Percentiles rank a stretch among this genome's conserved stretches.
Conservation (phyloP, 2,797 vertebrate genomes). For the Esox masquinongy region DNA sequence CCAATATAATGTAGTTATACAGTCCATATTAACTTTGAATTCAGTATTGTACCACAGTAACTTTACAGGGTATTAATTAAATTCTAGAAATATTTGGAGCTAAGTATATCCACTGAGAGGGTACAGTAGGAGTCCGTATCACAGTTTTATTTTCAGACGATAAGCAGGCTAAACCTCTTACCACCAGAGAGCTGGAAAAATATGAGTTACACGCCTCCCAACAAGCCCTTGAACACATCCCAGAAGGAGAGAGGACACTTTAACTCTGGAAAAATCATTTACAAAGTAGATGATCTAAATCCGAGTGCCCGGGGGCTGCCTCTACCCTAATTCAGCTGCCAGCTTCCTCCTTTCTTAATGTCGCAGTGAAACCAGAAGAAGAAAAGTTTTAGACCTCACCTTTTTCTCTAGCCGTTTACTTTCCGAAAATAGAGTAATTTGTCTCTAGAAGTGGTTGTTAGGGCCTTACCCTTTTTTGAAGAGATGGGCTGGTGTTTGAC, state of each 20-base stretch:
- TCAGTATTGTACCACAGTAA: neutral
- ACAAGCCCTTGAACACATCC: slow-evolving; percentile 46
- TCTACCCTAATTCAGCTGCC: slow-evolving; percentile 48
- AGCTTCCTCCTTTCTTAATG: slow-evolving; percentile 25
- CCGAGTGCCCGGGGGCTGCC: slow-evolving; percentile 43
- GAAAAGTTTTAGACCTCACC: slow-evolving; percentile 21
- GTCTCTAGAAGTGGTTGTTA: neutral
- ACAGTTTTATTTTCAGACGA: slow-evolving; percentile 11
- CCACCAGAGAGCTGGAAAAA: slow-evolving; percentile 10
- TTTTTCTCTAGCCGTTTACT: neutral
- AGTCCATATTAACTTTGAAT: neutral
- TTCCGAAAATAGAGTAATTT: neutral
- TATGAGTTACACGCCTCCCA: slow-evolving; percentile 18
- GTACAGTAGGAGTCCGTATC: neutral
- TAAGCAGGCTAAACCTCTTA: slow-evolving; percentile 1
- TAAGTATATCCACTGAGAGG: neutral
- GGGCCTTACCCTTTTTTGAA: neutral
- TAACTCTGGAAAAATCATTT: slow-evolving; percentile 38
- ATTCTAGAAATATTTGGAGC: neutral
- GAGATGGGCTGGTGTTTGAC: slow-evolving; percentile 31
- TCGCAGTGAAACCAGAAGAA: slow-evolving; percentile 8
- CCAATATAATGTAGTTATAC: neutral
- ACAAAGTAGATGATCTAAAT: slow-evolving; percentile 61
- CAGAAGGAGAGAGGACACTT: slow-evolving; percentile 28
- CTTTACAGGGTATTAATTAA: neutral